These are phyloP conservation scores for Platanista minor DNA, from an alignment of 2,113 vertebrate species.

Conservation along the genomic window DNA sequence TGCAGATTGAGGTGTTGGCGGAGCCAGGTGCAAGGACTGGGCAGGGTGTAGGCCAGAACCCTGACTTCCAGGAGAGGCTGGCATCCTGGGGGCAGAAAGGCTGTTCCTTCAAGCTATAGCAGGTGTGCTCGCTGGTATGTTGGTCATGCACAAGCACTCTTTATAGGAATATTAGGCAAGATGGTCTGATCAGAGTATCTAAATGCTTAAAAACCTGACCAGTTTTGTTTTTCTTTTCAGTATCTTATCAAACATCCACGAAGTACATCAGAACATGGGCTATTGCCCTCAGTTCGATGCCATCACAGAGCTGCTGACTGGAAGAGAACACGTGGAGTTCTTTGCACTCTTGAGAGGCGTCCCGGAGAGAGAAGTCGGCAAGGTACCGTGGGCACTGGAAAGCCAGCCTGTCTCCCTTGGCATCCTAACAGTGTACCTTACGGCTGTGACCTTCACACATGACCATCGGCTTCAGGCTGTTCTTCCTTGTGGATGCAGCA, in stretches of 20 bases:
- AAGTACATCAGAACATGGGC: constrained; percentile 96
- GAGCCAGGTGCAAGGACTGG: background rate
- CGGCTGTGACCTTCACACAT: background rate
- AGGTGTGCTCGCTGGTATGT: background rate
- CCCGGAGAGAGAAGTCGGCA: constrained; percentile 94
- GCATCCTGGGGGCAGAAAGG: background rate
- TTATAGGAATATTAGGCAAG: background rate
- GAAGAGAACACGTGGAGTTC: constrained; percentile 96
- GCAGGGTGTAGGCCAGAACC: background rate
- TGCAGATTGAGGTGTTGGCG: background rate
- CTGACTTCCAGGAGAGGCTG: background rate
- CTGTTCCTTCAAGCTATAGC: background rate
- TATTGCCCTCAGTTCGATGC: constrained; percentile 99
- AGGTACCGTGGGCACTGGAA: constrained; percentile 80
- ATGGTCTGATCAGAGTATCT: background rate
- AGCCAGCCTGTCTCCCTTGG: background rate
- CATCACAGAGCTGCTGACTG: constrained; percentile 94
- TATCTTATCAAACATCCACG: constrained; percentile 92
- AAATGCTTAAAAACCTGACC: constrained; percentile 17
- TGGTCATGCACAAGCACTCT: background rate
- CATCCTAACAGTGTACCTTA: background rate
- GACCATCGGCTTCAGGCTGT: background rate
- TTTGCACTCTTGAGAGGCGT: constrained; percentile 95
- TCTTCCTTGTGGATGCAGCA: background rate
- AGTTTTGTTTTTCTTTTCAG: constrained; percentile 75